These are phyloP conservation scores for Agrotis ipsilon DNA, from an alignment of 2,888 invertebrate species.

Conservation along the genomic window DNA sequence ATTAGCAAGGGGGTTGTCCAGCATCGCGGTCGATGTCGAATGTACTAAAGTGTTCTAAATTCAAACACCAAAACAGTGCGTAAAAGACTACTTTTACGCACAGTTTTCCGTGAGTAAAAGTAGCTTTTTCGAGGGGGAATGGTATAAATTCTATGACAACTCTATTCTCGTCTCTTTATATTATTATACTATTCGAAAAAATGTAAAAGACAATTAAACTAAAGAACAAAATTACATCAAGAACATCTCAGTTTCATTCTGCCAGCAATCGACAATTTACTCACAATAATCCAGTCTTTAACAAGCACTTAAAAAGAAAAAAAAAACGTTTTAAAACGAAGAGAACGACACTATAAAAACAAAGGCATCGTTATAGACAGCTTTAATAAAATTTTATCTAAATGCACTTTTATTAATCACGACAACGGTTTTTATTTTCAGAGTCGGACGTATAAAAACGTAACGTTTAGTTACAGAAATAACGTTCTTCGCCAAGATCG, in stretches of 20 bases:
- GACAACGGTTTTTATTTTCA: constrained; percentile 33
- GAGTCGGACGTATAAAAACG: constrained; percentile 10
- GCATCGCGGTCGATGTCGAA: too few relatives aligned
- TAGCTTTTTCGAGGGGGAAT: too few relatives aligned
- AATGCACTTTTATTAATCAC: constrained; percentile 53
- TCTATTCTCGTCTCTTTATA: too few relatives aligned
- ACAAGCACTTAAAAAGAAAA: constrained; percentile 36
- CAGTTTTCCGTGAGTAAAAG: too few relatives aligned
- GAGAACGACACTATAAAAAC: constrained; percentile 42
- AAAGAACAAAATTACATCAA: constrained; percentile 9
- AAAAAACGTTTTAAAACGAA: constrained; percentile 21
- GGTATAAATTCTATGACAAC: too few relatives aligned
- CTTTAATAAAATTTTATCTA: constrained; percentile 40
- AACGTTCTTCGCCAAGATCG: constrained; percentile 21
- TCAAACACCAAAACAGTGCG: too few relatives aligned
- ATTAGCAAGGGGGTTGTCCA: too few relatives aligned
- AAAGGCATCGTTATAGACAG: constrained; percentile 29
- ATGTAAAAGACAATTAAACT: background rate
- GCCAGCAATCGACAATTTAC: constrained; percentile 16
- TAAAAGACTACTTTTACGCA: too few relatives aligned
- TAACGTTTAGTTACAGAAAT: constrained; percentile 15
- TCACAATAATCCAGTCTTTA: constrained; percentile 33
- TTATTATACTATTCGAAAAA: background rate
- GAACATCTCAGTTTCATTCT: constrained; percentile 5
- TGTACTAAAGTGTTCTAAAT: too few relatives aligned